phyloP scores from a whole-genome alignment of 2,888 invertebrate species.

The Pristionchus exspectatus region DNA sequence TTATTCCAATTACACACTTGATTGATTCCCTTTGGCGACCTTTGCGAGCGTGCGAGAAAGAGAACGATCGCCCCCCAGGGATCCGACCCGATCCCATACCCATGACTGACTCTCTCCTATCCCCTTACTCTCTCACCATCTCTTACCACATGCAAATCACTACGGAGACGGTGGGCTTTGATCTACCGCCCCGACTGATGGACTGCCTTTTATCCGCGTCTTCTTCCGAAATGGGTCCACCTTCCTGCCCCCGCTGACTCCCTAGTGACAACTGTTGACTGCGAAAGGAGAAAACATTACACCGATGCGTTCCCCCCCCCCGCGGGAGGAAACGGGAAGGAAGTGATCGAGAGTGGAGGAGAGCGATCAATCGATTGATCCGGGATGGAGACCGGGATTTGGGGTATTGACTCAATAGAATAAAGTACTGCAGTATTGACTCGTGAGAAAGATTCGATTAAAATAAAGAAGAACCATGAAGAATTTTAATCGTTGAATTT shows the following conservation, averaged over 20 bases:
- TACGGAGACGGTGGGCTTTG: not conserved
- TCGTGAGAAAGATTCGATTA: not conserved
- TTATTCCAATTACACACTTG: constrained; percentile 50
- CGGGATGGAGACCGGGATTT: not conserved
- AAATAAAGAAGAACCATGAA: not conserved
- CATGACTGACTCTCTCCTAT: not conserved
- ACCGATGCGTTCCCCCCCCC: not conserved
- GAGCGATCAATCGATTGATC: not conserved
- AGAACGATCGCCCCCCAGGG: constrained; percentile 41
- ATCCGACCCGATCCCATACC: constrained; percentile 15
- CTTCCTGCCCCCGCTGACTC: not conserved
- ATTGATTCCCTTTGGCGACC: constrained; percentile 12
- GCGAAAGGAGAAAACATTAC: constrained; percentile 55
- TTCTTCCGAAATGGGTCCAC: constrained; percentile 46
- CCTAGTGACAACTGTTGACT: constrained; percentile 53
- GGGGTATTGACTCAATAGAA: not conserved
- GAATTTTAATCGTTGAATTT: no score
- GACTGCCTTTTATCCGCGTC: constrained; percentile 27
- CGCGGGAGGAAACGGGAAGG: not conserved
- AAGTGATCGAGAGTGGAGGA: constrained; percentile 40
- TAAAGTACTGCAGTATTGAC: not conserved
- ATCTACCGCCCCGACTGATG: constrained; percentile 44
- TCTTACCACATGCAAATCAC: constrained; percentile 53
- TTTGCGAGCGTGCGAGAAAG: not conserved
- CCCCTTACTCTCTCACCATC: not conserved